Percentiles rank a stretch among this genome's conserved stretches.
phyloP scores from a whole-genome alignment of 2,888 invertebrate genomes.

The Dasypogon diadema region DNA sequence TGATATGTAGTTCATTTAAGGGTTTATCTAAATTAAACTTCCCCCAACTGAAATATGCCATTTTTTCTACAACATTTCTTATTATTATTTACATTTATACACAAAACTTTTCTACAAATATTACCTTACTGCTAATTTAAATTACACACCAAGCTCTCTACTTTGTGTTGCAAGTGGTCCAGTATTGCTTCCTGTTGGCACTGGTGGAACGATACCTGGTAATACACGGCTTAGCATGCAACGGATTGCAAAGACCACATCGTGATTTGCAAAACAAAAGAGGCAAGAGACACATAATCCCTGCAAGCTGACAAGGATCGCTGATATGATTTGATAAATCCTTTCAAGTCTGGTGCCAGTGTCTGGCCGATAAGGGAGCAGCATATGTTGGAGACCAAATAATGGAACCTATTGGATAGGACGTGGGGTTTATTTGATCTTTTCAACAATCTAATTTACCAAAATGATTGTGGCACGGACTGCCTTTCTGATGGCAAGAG shows the following conservation, averaged over 20 bases:
- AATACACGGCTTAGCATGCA: slow-evolving; percentile 68
- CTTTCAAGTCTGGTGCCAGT: slow-evolving; percentile 71
- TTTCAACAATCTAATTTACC: too few species aligned
- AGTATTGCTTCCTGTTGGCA: slow-evolving; percentile 65
- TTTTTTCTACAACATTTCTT: too few species aligned
- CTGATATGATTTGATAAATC: slow-evolving; percentile 76
- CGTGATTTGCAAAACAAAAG: slow-evolving; percentile 82
- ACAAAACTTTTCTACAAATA: not conserved
- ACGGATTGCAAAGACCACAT: slow-evolving; percentile 73
- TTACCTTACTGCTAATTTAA: not conserved
- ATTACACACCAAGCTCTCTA: slow-evolving; percentile 67
- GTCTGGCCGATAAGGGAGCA: slow-evolving; percentile 77
- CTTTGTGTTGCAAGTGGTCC: slow-evolving; percentile 68
- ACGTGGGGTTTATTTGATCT: too few species aligned
- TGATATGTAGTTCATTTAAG: too few species aligned
- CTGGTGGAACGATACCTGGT: slow-evolving; percentile 63
- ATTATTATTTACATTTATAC: not conserved
- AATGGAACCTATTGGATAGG: slow-evolving; percentile 79
- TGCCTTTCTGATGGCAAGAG: slow-evolving; percentile 74
- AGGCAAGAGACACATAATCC: slow-evolving; percentile 79
- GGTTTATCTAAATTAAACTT: too few species aligned
- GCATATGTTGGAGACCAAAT: slow-evolving; percentile 79
- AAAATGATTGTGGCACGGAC: slow-evolving; percentile 79
- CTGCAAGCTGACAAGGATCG: slow-evolving; percentile 79
- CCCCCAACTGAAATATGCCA: too few species aligned